phyloP scores from a whole-genome alignment of 2,113 vertebrate species.

The Guaruba guarouba region DNA sequence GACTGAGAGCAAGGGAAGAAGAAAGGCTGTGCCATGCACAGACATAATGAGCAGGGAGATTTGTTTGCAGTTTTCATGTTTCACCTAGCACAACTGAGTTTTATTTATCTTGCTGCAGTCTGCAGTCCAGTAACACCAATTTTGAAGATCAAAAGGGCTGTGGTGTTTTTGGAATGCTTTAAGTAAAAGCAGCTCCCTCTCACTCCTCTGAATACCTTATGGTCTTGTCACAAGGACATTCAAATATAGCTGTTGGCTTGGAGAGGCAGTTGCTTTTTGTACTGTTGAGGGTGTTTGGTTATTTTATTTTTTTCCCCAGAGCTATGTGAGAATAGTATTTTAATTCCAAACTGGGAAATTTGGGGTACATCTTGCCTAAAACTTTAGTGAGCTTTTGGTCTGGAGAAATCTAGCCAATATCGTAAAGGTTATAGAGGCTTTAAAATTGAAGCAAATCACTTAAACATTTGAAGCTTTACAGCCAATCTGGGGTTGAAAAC shows the following conservation, averaged over 20 bases:
- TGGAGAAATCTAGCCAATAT: constrained; percentile 15
- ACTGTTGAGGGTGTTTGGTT: background rate
- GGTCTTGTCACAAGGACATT: background rate
- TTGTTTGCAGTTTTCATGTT: background rate
- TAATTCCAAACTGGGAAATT: background rate
- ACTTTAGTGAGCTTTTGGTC: background rate
- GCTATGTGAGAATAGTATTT: background rate
- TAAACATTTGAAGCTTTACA: constrained; percentile 59
- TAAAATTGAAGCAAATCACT: constrained; percentile 48
- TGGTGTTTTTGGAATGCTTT: background rate
- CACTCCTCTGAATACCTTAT: background rate
- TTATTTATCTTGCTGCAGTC: background rate
- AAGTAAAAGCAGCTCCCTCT: background rate
- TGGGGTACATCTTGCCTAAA: background rate
- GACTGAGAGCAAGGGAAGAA: background rate
- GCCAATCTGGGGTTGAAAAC: constrained; percentile 29
- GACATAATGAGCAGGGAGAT: background rate
- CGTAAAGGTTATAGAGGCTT: constrained; percentile 17
- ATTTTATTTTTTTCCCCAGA: background rate
- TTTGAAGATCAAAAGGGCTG: background rate
- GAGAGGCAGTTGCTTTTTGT: background rate
- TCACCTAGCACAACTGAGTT: background rate
- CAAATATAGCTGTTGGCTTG: background rate
- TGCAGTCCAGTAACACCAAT: background rate
- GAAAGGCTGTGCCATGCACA: background rate